Percentiles rank a stretch among this genome's conserved stretches.
phyloP scores from a whole-genome alignment of 2,797 vertebrate genomes.

The Typhlichthys subterraneus region DNA sequence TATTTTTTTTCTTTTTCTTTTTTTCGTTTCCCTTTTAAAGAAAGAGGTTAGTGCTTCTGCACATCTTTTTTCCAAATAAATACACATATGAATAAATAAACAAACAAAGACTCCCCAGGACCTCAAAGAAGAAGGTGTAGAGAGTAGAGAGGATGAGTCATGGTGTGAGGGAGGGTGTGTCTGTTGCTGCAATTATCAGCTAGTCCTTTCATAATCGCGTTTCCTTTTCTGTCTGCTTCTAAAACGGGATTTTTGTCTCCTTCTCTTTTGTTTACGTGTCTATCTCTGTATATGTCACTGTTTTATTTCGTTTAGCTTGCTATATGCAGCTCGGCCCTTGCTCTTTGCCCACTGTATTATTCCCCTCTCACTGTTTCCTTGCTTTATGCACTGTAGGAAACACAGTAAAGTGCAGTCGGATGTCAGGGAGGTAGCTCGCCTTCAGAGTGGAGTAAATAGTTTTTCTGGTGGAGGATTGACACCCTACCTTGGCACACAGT shows the following conservation, averaged over 20 bases:
- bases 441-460: too few species aligned
- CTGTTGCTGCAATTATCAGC: too few species aligned
- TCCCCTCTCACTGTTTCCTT: too few species aligned
- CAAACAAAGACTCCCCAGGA: conserved; percentile 60
- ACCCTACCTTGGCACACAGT: too few species aligned
- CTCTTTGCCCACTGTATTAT: neutral
- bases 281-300: conserved; percentile 13
- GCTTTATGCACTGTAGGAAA: too few species aligned
- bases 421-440: too few species aligned
- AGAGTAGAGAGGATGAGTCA: conserved; percentile 30
- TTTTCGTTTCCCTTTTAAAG: conserved; percentile 40
- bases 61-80: conserved; percentile 21
- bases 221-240: too few species aligned
- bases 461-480: too few species aligned
- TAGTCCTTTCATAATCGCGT: too few species aligned
- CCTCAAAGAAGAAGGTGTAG: conserved; percentile 57
- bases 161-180: conserved; percentile 62
- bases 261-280: conserved; percentile 4
- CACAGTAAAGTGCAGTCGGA: too few species aligned
- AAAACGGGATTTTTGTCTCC: too few species aligned
- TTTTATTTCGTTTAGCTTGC: neutral
- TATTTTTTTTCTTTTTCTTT: conserved; percentile 7
- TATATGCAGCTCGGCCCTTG: neutral
- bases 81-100: conserved; percentile 36
- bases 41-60: conserved; percentile 60